Evolutionary conservation across 2,797 vertebrate genomes (phyloP).

Genomic region (Calcarius lapponicus): DNA sequence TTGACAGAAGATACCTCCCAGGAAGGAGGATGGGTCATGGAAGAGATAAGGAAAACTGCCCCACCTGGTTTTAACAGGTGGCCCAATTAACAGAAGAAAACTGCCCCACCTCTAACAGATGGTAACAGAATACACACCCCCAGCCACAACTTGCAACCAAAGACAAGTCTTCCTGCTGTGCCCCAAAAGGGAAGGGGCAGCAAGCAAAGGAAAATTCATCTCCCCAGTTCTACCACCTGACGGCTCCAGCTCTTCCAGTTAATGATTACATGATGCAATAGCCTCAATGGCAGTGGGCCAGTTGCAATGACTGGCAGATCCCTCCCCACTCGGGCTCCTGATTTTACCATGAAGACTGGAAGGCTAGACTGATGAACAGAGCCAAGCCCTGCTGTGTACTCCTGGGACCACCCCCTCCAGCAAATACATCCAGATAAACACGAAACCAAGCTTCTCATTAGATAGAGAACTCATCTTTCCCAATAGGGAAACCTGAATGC

Average conservation of each 20-base stretch:
- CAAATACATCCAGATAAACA: background rate
- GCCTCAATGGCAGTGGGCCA: background rate
- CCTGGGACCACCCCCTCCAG: background rate
- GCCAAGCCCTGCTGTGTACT: background rate
- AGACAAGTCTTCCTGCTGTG: background rate
- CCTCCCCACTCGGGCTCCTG: background rate
- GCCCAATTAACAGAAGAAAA: background rate
- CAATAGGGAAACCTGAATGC: fast-evolving
- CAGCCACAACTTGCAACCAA: background rate
- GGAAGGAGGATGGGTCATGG: background rate
- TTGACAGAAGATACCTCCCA: background rate
- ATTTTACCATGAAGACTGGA: background rate
- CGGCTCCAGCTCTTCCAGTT: background rate
- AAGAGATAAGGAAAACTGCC: background rate
- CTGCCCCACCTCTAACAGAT: background rate
- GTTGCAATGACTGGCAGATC: background rate
- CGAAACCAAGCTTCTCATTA: background rate
- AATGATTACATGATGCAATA: background rate
- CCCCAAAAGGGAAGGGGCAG: background rate
- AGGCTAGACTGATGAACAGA: background rate
- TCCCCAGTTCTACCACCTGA: background rate
- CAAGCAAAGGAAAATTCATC: constrained; percentile 30
- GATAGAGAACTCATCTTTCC: background rate
- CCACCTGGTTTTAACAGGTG: background rate
- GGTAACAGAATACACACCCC: background rate